These are phyloP conservation scores for Smutsia gigantea DNA, from an alignment of 2,797 vertebrate genomes.

Conservation along the genomic window DNA sequence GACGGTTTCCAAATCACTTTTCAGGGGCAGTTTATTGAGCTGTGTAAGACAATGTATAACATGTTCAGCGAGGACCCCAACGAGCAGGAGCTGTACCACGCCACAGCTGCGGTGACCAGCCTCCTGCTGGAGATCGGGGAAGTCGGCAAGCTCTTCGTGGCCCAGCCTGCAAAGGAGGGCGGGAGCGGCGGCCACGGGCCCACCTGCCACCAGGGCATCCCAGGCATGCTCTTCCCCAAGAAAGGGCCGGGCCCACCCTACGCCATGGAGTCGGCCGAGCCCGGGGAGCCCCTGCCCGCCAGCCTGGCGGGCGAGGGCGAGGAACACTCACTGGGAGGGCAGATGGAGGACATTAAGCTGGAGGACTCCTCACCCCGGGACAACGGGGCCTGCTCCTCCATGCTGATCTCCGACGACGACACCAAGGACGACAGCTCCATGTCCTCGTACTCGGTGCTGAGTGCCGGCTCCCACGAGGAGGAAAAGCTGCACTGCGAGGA, in stretches of 20 bases:
- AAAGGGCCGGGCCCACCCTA: slow-evolving; percentile 82
- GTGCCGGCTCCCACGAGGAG: slow-evolving; percentile 95
- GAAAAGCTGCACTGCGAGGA: slow-evolving; percentile 98
- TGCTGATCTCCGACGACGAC: slow-evolving; percentile 96
- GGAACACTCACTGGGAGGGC: slow-evolving; percentile 83
- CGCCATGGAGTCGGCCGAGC: slow-evolving; percentile 76
- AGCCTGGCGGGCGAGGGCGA: slow-evolving; percentile 71
- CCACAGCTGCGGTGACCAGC: slow-evolving; percentile 97
- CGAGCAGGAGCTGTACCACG: slow-evolving; percentile 97
- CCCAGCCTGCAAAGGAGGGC: slow-evolving; percentile 81
- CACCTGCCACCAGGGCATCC: slow-evolving; percentile 64
- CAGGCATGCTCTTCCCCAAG: slow-evolving; percentile 78
- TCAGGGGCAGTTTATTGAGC: slow-evolving; percentile 97
- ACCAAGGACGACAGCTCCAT: slow-evolving; percentile 98
- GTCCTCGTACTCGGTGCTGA: slow-evolving; percentile 98
- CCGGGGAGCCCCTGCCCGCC: slow-evolving; percentile 76
- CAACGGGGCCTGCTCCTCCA: slow-evolving; percentile 92
- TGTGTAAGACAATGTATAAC: slow-evolving; percentile 98
- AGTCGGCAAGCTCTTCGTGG: slow-evolving; percentile 94
- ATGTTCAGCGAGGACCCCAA: slow-evolving; percentile 97
- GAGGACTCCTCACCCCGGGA: slow-evolving; percentile 96
- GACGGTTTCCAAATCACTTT: neutral
- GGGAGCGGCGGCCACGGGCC: slow-evolving; percentile 47
- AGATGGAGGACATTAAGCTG: slow-evolving; percentile 96
- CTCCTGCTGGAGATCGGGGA: slow-evolving; percentile 98